A percentile compares a stretch with the other conserved stretches of the same genome.
Conservation (phyloP, 2,113 vertebrate species). For the Malurus melanocephalus region DNA sequence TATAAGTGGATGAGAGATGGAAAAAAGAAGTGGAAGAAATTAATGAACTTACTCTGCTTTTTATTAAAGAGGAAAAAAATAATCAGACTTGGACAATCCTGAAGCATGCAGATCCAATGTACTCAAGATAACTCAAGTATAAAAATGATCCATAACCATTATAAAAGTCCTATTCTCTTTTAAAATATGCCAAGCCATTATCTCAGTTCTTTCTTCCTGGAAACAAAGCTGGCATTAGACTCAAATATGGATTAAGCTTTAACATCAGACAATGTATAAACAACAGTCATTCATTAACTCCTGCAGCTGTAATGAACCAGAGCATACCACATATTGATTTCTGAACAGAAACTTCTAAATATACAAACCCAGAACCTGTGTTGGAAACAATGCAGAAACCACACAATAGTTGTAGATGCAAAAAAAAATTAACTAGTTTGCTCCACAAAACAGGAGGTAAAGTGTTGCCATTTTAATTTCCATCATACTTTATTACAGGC, state of each 20-base stretch:
- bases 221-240: not conserved
- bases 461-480: not conserved
- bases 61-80: not conserved
- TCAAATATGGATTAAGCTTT: slow-evolving; percentile 17
- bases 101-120: not conserved
- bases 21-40: not conserved
- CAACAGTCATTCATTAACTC: not conserved
- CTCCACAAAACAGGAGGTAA: not conserved
- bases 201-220: not conserved
- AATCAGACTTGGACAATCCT: not conserved
- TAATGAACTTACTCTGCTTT: not conserved
- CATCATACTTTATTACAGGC: not conserved
- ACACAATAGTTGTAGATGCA: not conserved
- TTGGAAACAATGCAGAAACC: not conserved
- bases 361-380: not conserved
- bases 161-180: not conserved
- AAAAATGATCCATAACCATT: slow-evolving; percentile 21
- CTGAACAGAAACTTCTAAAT: not conserved
- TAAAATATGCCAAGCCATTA: slow-evolving; percentile 2
- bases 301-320: not conserved
- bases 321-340: not conserved
- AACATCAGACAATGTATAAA: not conserved
- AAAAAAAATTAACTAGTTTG: not conserved
- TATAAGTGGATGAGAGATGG: not conserved
- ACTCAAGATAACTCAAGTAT: not conserved